These are phyloP conservation scores for Drosophila percnosoma DNA, from an alignment of 2,888 invertebrate genomes.

Conservation along the genomic window DNA sequence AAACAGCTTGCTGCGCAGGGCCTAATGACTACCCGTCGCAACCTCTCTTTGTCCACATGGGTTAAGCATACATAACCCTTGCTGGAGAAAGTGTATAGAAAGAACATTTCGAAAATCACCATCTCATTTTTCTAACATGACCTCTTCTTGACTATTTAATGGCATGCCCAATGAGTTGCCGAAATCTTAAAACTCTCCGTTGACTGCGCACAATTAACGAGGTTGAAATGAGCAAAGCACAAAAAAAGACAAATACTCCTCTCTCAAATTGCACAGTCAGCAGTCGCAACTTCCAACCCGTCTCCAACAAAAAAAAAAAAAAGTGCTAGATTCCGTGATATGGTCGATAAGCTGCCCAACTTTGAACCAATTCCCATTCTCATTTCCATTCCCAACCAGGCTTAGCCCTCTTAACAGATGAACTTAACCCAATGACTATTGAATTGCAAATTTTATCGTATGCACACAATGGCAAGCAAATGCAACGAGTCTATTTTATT, in stretches of 20 bases:
- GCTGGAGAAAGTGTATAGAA: not conserved
- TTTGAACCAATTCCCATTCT: not conserved
- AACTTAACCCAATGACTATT: not conserved
- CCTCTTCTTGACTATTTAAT: conserved; percentile 45
- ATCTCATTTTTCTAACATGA: conserved; percentile 3
- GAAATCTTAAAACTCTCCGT: conserved; percentile 39
- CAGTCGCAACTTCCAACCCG: conserved; percentile 8
- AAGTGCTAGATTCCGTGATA: conserved; percentile 30
- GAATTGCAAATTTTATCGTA: conserved; percentile 3
- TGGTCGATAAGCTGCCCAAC: conserved; percentile 16
- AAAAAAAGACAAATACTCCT: not conserved
- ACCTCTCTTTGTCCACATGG: not conserved
- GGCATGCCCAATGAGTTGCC: conserved; percentile 65
- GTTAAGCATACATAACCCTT: conserved; percentile 40
- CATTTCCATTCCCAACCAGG: conserved; percentile 3
- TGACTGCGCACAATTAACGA: conserved; percentile 48
- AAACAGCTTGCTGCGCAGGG: conserved; percentile 46
- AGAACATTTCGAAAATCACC: not conserved
- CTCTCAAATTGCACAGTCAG: conserved; percentile 61
- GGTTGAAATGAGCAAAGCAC: conserved; percentile 54
- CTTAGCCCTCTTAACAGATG: not conserved
- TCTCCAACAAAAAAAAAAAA: not conserved
- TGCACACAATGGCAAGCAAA: not conserved
- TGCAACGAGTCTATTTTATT: conserved; percentile 3
- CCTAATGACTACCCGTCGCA: conserved; percentile 33